These are phyloP conservation scores for Varanus komodoensis DNA, from an alignment of 2,113 vertebrate species.

Conservation along the genomic window DNA sequence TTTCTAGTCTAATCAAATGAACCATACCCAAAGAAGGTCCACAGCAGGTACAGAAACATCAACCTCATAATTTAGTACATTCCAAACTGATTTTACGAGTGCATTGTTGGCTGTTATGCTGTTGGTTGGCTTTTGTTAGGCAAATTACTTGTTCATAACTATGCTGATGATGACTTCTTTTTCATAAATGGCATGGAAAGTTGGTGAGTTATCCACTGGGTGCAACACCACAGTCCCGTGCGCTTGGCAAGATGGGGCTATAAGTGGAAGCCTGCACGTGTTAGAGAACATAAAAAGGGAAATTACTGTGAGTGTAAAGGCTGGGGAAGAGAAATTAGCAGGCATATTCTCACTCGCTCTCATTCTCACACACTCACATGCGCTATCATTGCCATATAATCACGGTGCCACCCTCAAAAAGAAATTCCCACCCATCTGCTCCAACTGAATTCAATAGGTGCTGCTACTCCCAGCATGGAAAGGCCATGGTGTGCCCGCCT, in stretches of 20 bases:
- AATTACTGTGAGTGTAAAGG: background rate
- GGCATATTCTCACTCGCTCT: background rate
- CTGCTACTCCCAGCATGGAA: no score
- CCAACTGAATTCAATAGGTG: no score
- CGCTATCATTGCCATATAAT: no score
- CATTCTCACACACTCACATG: no score
- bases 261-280: background rate
- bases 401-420: no score
- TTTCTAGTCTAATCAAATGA: background rate
- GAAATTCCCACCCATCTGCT: no score
- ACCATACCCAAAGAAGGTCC: background rate
- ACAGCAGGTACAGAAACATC: background rate
- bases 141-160: background rate
- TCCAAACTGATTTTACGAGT: background rate
- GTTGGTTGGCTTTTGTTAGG: background rate
- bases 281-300: background rate
- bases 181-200: no score
- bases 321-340: background rate
- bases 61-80: background rate
- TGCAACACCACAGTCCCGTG: no score
- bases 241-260: no score
- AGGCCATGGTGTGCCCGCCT: no score
- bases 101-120: no score
- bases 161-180: background rate
- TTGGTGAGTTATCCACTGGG: no score